Conservation (phyloP, 2,888 invertebrate species). For the Tenthredo livida region DNA sequence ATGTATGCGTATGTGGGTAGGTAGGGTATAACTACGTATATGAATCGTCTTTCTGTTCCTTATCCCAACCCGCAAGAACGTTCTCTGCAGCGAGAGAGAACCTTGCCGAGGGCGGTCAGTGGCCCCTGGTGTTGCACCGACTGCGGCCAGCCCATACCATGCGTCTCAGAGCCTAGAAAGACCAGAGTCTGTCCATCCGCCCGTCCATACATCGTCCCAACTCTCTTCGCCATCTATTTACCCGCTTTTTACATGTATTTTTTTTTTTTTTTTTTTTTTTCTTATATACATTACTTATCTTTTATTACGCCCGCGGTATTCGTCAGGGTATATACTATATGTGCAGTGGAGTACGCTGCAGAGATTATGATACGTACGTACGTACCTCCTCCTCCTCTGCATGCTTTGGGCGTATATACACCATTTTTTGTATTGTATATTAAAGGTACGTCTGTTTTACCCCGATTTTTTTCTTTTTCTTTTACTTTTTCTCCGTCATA, state of each 20-base stretch:
- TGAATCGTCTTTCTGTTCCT: slow-evolving; percentile 30
- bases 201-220: neutral
- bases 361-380: neutral
- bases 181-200: slow-evolving; percentile 6
- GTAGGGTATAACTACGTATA: neutral
- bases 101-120: slow-evolving; percentile 78
- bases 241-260: no score
- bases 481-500: neutral
- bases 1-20: neutral
- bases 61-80: slow-evolving; percentile 6
- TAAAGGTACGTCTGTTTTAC: neutral
- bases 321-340: neutral
- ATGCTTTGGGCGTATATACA: neutral
- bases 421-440: neutral
- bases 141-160: slow-evolving; percentile 53
- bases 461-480: neutral
- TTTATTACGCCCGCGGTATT: neutral
- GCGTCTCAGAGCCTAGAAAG: slow-evolving; percentile 28
- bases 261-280: neutral
- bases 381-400: no score
- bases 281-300: neutral
- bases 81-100: slow-evolving; percentile 62
- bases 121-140: slow-evolving; percentile 71
- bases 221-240: slow-evolving; percentile 10
- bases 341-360: neutral